A percentile compares a stretch with the other conserved stretches of the same genome.
phyloP scores from a whole-genome alignment of 2,113 vertebrate species.

The Myiozetetes cayanensis region DNA sequence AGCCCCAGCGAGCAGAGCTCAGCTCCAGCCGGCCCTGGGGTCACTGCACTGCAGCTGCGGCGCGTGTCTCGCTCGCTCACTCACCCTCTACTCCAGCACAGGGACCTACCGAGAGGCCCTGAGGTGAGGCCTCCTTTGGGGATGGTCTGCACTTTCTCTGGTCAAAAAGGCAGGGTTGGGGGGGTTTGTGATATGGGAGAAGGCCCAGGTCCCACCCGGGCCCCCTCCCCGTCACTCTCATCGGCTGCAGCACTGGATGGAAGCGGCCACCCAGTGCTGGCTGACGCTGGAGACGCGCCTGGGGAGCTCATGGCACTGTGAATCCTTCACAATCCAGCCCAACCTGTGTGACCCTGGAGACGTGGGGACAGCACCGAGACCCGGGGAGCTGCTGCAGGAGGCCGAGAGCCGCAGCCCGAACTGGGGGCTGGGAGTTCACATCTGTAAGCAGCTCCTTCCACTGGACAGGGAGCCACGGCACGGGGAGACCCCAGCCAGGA shows the following conservation, averaged over 20 bases:
- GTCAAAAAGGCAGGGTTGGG: neutral
- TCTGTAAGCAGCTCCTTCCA: neutral
- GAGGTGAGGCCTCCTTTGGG: slow-evolving; percentile 24
- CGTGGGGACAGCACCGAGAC: accelerated
- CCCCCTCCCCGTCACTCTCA: slow-evolving; percentile 19
- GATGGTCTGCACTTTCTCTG: slow-evolving; percentile 24
- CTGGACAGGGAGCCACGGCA: neutral
- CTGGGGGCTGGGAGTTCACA: neutral
- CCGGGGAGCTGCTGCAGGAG: neutral
- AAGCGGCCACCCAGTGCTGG: slow-evolving; percentile 31
- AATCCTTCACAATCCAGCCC: slow-evolving; percentile 80
- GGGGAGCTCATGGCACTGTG: slow-evolving; percentile 25
- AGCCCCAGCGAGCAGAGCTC: slow-evolving; percentile 56
- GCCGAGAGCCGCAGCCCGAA: neutral
- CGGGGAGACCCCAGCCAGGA: neutral
- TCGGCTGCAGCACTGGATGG: neutral
- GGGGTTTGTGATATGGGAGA: neutral
- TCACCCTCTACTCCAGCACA: slow-evolving; percentile 64
- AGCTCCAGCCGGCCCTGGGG: slow-evolving; percentile 17
- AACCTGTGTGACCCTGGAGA: slow-evolving; percentile 58
- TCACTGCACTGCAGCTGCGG: neutral
- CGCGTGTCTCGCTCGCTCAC: slow-evolving; percentile 32
- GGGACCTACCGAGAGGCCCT: slow-evolving; percentile 9
- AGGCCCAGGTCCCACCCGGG: neutral
- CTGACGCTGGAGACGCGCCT: slow-evolving; percentile 21